These are phyloP conservation scores for Eonycteris spelaea DNA, from an alignment of 2,113 vertebrate genomes.

Conservation along the genomic window DNA sequence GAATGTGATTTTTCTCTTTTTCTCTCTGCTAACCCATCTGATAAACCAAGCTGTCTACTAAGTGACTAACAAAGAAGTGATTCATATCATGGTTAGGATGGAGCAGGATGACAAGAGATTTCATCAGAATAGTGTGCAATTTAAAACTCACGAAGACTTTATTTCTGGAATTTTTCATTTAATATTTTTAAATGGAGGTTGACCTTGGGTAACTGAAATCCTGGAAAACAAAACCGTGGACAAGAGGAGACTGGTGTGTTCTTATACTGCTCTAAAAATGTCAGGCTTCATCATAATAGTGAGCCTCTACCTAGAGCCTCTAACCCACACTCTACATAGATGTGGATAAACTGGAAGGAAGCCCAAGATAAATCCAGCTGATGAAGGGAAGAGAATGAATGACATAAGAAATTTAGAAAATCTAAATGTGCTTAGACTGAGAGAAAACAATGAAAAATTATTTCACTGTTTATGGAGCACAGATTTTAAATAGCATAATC, in stretches of 20 bases:
- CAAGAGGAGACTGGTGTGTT: not conserved
- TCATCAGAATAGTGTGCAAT: not conserved
- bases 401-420: slow-evolving; percentile 52
- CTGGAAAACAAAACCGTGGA: no score
- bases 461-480: slow-evolving; percentile 22
- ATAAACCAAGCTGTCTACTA: not conserved
- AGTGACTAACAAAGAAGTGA: not conserved
- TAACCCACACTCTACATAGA: not conserved
- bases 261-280: not conserved
- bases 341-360: not conserved
- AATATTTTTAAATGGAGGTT: not conserved
- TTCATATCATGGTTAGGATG: not conserved
- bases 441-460: not conserved
- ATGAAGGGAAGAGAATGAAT: slow-evolving; percentile 37
- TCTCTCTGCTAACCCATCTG: not conserved
- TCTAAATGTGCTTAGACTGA: slow-evolving; percentile 2
- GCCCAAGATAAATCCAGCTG: slow-evolving; percentile 51
- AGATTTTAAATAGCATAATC: slow-evolving; percentile 42
- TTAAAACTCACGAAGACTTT: not conserved
- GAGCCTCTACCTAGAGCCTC: not conserved
- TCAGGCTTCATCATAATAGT: not conserved
- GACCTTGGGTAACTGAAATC: not conserved
- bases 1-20: not conserved
- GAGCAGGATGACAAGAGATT: not conserved
- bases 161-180: not conserved